Percentiles rank a stretch among this genome's conserved stretches.
Evolutionary conservation across 2,888 invertebrate genomes (phyloP).

Genomic region (Agrotis segetum): DNA sequence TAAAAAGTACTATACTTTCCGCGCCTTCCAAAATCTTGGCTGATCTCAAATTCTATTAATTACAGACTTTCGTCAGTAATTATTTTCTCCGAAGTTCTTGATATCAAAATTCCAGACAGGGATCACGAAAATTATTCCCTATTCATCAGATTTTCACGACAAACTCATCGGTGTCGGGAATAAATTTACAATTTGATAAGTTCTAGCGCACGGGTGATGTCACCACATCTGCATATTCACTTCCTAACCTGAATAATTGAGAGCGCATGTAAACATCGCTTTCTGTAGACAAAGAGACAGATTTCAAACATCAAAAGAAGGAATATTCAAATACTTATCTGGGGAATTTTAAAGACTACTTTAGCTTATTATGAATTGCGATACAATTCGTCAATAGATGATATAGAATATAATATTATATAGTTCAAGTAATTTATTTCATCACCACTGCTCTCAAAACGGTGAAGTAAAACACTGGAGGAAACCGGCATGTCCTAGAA

Average conservation of each 20-base stretch:
- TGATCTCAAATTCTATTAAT: not conserved
- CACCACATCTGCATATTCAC: slow-evolving; percentile 45
- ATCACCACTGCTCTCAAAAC: too few species aligned
- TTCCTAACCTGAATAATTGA: slow-evolving; percentile 33
- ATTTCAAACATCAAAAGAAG: not conserved
- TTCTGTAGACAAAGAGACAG: not conserved
- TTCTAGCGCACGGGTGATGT: slow-evolving; percentile 22
- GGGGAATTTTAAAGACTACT: too few species aligned
- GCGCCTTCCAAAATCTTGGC: not conserved
- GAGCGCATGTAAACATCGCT: slow-evolving; percentile 14
- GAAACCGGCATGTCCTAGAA: too few species aligned
- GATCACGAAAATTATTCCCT: slow-evolving; percentile 10
- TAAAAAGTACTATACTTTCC: not conserved
- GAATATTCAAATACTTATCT: too few species aligned
- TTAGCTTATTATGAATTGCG: too few species aligned
- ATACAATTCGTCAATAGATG: too few species aligned
- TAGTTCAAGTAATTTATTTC: too few species aligned
- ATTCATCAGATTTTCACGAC: slow-evolving; percentile 13
- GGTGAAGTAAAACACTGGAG: too few species aligned
- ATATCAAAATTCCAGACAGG: not conserved
- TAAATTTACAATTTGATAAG: slow-evolving; percentile 52
- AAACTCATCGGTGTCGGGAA: slow-evolving; percentile 23
- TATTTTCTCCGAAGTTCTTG: not conserved
- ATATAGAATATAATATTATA: too few species aligned
- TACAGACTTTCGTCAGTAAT: not conserved